These are phyloP conservation scores for Sepioteuthis lessoniana DNA, from an alignment of 2,888 invertebrate genomes.

Conservation along the genomic window DNA sequence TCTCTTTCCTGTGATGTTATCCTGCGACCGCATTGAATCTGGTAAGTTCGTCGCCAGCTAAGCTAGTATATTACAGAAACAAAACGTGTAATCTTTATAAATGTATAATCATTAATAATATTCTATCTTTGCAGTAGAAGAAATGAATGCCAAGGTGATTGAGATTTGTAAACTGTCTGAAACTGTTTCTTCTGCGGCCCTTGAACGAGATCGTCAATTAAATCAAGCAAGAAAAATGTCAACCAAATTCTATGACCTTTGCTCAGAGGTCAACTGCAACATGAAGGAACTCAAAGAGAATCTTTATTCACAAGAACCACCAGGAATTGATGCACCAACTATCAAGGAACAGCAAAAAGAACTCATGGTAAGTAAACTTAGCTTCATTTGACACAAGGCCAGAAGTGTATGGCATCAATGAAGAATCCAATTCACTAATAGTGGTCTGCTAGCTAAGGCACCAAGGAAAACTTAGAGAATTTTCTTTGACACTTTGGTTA, in stretches of 20 bases:
- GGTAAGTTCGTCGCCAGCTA: no score
- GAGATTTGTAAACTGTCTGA: conserved; percentile 66
- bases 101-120: no score
- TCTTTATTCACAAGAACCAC: conserved; percentile 72
- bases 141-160: conserved; percentile 68
- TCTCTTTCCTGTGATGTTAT: no score
- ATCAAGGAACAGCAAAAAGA: conserved; percentile 74
- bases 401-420: no score
- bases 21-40: no score
- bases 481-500: no score
- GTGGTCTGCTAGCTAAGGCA: no score
- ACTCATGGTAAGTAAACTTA: conserved; percentile 62
- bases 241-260: conserved; percentile 69
- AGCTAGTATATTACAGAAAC: no score
- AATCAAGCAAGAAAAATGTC: conserved; percentile 66
- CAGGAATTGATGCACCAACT: conserved; percentile 71
- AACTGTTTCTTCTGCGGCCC: conserved; percentile 61
- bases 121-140: conserved; percentile 63
- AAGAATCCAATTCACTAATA: no score
- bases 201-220: conserved; percentile 64
- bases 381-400: no score
- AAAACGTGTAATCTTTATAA: no score
- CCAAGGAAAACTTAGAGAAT: no score
- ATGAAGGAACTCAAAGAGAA: conserved; percentile 73
- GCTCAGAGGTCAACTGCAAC: conserved; percentile 68